Conservation (phyloP, 2,113 vertebrate genomes). For the Campylorhamphus procurvoides region DNA sequence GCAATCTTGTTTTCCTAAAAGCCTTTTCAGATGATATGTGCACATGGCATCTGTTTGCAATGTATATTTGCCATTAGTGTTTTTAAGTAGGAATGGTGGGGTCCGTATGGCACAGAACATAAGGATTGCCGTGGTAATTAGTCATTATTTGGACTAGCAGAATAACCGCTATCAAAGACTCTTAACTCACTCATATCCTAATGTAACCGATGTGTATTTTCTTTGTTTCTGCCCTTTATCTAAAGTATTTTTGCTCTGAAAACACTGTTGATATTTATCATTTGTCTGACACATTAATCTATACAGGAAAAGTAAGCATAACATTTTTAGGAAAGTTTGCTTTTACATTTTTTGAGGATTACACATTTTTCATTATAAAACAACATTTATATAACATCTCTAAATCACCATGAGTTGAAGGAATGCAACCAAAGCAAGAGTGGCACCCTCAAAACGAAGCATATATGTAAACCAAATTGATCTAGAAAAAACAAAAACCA, state of each 20-base stretch:
- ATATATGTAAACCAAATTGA: background rate
- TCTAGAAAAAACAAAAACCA: background rate
- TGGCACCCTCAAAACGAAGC: background rate
- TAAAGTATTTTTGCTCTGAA: slow-evolving; percentile 25
- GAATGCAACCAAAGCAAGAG: background rate
- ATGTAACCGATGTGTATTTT: background rate
- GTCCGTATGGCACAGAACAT: slow-evolving; percentile 64
- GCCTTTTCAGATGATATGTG: slow-evolving; percentile 47
- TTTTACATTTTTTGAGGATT: background rate
- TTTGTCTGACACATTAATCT: background rate
- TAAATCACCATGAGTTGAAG: background rate
- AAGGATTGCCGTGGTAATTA: slow-evolving; percentile 62
- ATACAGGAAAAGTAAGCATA: background rate
- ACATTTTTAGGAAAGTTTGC: background rate
- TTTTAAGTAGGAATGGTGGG: slow-evolving; percentile 47
- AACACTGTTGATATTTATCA: slow-evolving; percentile 8
- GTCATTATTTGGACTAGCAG: slow-evolving; percentile 68
- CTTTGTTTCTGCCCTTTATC: slow-evolving; percentile 22
- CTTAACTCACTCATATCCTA: slow-evolving; percentile 41
- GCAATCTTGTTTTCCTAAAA: slow-evolving; percentile 50
- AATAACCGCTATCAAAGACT: slow-evolving; percentile 51
- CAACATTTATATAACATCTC: background rate
- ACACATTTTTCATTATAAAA: background rate
- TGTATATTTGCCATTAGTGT: slow-evolving; percentile 64
- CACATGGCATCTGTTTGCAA: slow-evolving; percentile 64